Conservation (phyloP, 2,888 invertebrate genomes). For the Aquatica leii region DNA sequence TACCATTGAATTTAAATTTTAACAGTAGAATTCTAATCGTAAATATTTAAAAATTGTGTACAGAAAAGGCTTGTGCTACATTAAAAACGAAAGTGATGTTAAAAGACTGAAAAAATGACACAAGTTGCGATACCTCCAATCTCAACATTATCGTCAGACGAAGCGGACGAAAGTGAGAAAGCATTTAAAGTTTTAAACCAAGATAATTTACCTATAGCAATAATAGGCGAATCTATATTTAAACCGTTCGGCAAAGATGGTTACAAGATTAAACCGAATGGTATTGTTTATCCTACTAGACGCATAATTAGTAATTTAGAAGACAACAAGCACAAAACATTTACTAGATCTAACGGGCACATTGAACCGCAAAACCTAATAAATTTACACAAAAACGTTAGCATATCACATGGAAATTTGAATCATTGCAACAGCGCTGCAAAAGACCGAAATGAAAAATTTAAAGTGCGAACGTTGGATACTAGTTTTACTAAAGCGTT, state of each 20-base stretch:
- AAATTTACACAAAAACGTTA: slow-evolving; percentile 55
- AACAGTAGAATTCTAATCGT: too few species aligned
- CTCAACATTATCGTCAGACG: slow-evolving; percentile 47
- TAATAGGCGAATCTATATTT: slow-evolving; percentile 55
- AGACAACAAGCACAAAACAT: slow-evolving; percentile 51
- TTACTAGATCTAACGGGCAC: slow-evolving; percentile 56
- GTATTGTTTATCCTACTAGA: slow-evolving; percentile 65
- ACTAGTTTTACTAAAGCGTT: slow-evolving; percentile 74
- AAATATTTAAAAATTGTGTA: too few species aligned
- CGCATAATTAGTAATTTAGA: slow-evolving; percentile 56
- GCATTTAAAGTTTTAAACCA: slow-evolving; percentile 60
- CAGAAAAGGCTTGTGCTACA: slow-evolving; percentile 3
- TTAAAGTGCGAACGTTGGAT: slow-evolving; percentile 53
- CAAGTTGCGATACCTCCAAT: slow-evolving; percentile 36
- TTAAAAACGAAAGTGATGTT: slow-evolving; percentile 13
- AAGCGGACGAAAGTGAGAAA: slow-evolving; percentile 53
- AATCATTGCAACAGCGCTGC: slow-evolving; percentile 52
- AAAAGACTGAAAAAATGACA: slow-evolving; percentile 26
- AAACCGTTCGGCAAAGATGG: slow-evolving; percentile 57
- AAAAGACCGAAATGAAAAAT: slow-evolving; percentile 55
- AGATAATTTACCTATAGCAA: slow-evolving; percentile 56
- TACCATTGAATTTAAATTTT: too few species aligned
- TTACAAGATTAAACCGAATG: slow-evolving; percentile 62
- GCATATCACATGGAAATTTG: slow-evolving; percentile 61
- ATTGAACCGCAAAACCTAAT: slow-evolving; percentile 44